These are phyloP conservation scores for Trogon melanurus DNA, from an alignment of 2,113 vertebrate species.

Conservation along the genomic window DNA sequence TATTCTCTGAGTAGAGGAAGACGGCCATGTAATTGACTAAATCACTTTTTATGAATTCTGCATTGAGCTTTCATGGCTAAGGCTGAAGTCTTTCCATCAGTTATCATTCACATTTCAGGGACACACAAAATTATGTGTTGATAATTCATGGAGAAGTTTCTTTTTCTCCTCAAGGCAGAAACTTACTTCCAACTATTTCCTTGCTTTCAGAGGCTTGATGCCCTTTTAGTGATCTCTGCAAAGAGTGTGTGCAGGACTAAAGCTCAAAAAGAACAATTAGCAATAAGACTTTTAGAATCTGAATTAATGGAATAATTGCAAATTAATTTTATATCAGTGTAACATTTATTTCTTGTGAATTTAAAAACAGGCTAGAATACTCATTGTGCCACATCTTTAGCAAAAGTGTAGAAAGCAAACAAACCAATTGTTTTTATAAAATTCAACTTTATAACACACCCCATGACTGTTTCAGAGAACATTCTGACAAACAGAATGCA, in stretches of 20 bases:
- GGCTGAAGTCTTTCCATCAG: neutral
- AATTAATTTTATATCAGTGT: neutral
- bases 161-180: neutral
- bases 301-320: neutral
- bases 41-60: neutral
- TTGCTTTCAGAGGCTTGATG: neutral
- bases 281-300: neutral
- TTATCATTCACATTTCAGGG: neutral
- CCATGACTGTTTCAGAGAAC: constrained; percentile 23
- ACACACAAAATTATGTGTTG: neutral
- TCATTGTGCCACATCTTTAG: neutral
- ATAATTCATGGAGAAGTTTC: neutral
- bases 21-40: neutral
- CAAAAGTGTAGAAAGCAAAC: neutral
- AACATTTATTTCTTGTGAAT: neutral
- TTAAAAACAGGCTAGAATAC: neutral
- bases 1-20: neutral
- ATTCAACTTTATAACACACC: neutral
- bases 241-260: neutral
- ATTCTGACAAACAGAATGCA: constrained; percentile 59
- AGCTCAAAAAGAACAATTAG: neutral
- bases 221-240: neutral
- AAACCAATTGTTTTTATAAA: constrained; percentile 39
- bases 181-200: neutral
- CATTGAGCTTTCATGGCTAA: neutral